Evolutionary conservation across 92 coral and sea anemone species (phyloP).

Genomic region (Palythoa grandis): DNA sequence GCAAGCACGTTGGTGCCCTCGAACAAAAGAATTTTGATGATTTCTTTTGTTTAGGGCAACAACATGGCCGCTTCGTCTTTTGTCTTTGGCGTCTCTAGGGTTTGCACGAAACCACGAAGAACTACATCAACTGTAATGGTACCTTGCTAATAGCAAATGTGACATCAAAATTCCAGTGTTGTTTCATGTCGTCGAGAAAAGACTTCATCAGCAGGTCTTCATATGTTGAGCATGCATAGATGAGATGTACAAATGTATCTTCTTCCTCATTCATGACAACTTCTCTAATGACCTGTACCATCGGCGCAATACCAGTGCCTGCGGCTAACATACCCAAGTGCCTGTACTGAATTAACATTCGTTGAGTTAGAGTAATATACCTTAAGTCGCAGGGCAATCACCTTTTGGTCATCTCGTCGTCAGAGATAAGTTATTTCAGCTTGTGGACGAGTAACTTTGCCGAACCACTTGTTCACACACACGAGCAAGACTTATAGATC

Average conservation of each 20-base stretch:
- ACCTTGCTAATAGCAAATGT: conserved; percentile 71
- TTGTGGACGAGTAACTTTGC: no score
- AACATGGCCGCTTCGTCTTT: no score
- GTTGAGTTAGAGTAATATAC: neutral
- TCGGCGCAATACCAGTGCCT: conserved; percentile 89
- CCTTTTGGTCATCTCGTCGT: no score
- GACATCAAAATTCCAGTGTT: conserved; percentile 84
- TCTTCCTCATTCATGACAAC: conserved; percentile 73
- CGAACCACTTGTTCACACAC: no score
- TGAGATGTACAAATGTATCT: conserved; percentile 70
- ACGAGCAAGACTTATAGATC: no score
- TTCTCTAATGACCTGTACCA: conserved; percentile 80
- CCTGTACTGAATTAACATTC: conserved; percentile 45
- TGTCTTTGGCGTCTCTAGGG: no score
- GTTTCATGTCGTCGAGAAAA: conserved; percentile 63
- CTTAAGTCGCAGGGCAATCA: no score
- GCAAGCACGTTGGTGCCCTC: no score
- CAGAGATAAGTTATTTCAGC: no score
- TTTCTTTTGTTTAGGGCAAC: no score
- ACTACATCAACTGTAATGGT: neutral
- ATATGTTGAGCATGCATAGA: conserved; percentile 68
- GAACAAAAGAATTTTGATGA: no score
- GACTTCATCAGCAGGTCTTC: conserved; percentile 72
- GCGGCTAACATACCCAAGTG: conserved; percentile 81
- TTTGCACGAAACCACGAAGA: no score